Evolutionary conservation across 64 coral and sea anemone genomes (phyloP), one percentile per base, ranked within the genome.

Genomic region (Cladopsammia gracilis): DNA sequence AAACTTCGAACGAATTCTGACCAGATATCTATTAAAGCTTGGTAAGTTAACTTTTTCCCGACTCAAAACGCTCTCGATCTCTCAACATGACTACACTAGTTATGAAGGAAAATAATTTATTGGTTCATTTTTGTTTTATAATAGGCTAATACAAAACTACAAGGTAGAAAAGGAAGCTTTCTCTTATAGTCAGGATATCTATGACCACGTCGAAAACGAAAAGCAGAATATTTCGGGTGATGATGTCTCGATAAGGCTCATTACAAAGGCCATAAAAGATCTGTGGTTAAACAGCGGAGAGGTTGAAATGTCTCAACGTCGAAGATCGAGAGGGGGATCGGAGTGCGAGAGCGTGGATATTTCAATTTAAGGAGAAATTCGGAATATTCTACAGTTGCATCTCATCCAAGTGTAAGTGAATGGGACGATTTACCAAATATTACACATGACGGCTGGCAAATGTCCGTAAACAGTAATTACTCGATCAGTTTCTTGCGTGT

Each of bases 131-230:
- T 34, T 34, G 2, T 34, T 2, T 34, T 34, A 34, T 34, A 34
- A n/a, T 15, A 72, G 70, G 70, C 25, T 72, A 11, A 46, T 72
- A 72, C 70, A 72, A 72, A 72, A 72, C 70, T 72, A 72, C 70
- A 72, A 72, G 70, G 25, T 72, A 72, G 70, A 72, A 72, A 72
- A 44, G 0, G 25, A 72, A 72, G 70, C 70, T 26, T 72, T 72
- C 70, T 72, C 70, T 0, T 72, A 44, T 44, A 72, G 70, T 10
- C 70, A 72, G 70, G 25, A 72, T 72, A 43, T 72, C 26, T 72
- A 72, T 10, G 70, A 72, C 70, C 13, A 13, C 13, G 14, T 72
- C 34, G 70, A 72, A 72, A 72, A 2, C 0, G 70, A 72, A 45
- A 72, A 72, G 70, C 10, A 72, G 26, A 72, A 72, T 72, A 14